These are phyloP conservation scores for Tanaodytes sp. DNA, from an alignment of 2,888 invertebrate genomes.

Conservation along the genomic window DNA sequence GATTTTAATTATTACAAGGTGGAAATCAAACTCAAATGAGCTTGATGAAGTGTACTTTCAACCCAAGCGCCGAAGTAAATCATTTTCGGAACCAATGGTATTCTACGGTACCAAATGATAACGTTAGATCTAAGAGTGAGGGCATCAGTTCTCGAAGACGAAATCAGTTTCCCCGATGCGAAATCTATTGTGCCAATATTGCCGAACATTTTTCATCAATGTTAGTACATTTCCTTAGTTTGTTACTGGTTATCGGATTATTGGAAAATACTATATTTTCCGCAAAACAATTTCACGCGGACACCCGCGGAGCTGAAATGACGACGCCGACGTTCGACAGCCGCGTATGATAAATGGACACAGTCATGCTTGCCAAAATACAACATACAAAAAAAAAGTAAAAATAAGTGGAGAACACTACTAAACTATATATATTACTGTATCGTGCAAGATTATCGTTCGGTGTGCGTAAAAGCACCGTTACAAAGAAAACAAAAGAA, in stretches of 20 bases:
- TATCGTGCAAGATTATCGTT: constrained; percentile 35
- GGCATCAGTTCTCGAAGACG: neutral
- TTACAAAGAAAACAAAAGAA: constrained; percentile 32
- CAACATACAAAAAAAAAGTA: too few species aligned
- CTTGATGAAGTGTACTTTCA: neutral
- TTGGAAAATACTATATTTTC: constrained; percentile 50
- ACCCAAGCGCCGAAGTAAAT: too few species aligned
- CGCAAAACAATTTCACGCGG: constrained; percentile 46
- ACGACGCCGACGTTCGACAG: constrained; percentile 51
- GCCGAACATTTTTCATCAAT: constrained; percentile 36
- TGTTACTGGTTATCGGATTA: constrained; percentile 49
- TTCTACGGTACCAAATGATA: neutral
- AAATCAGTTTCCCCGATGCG: constrained; percentile 21
- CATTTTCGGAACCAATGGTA: neutral
- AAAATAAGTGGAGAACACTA: constrained; percentile 30
- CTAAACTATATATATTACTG: constrained; percentile 45
- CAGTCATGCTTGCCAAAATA: constrained; percentile 48
- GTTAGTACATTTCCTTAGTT: constrained; percentile 49
- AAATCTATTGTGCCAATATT: constrained; percentile 35
- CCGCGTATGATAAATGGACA: constrained; percentile 50
- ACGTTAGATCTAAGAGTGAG: neutral
- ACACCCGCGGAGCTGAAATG: constrained; percentile 52
- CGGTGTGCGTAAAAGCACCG: constrained; percentile 27
- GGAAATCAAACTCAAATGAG: too few species aligned
- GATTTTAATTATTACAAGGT: too few species aligned